phyloP scores from a whole-genome alignment of 2,113 vertebrate genomes.

The Struthidea cinerea region DNA sequence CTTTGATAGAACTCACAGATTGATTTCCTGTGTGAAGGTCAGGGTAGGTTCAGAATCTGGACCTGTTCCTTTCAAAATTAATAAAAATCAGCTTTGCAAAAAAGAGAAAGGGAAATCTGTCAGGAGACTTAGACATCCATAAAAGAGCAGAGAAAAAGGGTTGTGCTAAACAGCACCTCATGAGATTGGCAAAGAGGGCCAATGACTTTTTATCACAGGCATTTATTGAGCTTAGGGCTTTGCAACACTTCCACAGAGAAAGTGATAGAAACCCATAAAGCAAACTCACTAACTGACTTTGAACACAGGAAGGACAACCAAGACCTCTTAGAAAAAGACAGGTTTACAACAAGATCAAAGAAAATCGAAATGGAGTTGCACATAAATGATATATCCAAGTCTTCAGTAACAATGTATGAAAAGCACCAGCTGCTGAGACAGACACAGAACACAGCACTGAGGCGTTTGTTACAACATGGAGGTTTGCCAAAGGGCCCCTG shows the following conservation, averaged over 20 bases:
- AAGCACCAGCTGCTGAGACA: not conserved
- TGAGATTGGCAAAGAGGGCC: not conserved
- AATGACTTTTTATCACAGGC: not conserved
- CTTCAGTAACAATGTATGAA: not conserved
- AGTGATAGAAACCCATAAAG: not conserved
- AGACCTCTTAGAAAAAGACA: not conserved
- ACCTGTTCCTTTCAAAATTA: not conserved
- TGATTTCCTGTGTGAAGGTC: not conserved
- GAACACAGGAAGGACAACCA: not conserved
- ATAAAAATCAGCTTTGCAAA: not conserved
- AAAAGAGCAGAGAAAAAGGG: not conserved
- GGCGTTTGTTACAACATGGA: not conserved
- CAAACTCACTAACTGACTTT: not conserved
- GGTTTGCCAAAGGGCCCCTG: not conserved
- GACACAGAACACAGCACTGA: not conserved
- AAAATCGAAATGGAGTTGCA: not conserved
- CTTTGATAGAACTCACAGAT: not conserved
- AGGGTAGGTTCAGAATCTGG: not conserved
- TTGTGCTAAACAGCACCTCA: not conserved
- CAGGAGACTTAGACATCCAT: not conserved
- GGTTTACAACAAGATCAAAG: not conserved
- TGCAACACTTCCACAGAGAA: not conserved
- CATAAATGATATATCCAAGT: not conserved
- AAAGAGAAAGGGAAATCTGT: not conserved
- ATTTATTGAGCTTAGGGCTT: not conserved